Evolutionary conservation across 2,113 vertebrate species (phyloP), one percentile per base, ranked within the genome.

Genomic region (Pseudolaguvia tuberculata): DNA sequence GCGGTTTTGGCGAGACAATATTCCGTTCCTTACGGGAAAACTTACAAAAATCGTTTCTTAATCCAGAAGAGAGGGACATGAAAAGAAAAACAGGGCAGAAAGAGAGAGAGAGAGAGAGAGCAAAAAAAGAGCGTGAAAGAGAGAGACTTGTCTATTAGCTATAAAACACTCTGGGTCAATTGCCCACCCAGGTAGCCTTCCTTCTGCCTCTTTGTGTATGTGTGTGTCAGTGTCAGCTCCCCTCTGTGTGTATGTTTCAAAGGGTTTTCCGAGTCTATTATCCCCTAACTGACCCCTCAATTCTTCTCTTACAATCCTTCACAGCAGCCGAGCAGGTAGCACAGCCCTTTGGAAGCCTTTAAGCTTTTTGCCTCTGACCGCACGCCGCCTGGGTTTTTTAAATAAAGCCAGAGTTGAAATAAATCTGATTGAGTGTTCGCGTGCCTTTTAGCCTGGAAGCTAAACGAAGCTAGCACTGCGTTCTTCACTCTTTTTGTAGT

Each of bases 201-300:
- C 42, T 9, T 42, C 52, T 39, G 18, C 53, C 29, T 12, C 59
- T 75, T 39, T 31, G 42, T 56, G 74, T 53, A 9, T 68, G 63
- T 48, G 47, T 78, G 68, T 63, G 42, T 70, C 57, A 47, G 52
- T 58, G 29, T 52, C 17, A 27, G 52, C 68, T 29, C 51, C 68
- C 63, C 61, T 58, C 25, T 45, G 70, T 52, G 70, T 68, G 52
- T 69, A 35, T 59, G 53, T 68, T 57, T 78, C 27, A 68, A 48
- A 62, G 23, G 58, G 68, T 45, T 48, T 52, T 67, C 73, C 17
- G 73, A 52, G 62, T 58, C 74, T 55, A 55, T 73, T 72, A 55
- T 77, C 39, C 77, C 65, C 71, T 74, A 56, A 56, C 63, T 79
- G 77, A 79, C 77, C 77, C 77, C 72, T 79, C 72, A 68, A 78